These are phyloP conservation scores for Melanaphis sacchari DNA, from an alignment of 1,140 invertebrate species.

Conservation along the genomic window DNA sequence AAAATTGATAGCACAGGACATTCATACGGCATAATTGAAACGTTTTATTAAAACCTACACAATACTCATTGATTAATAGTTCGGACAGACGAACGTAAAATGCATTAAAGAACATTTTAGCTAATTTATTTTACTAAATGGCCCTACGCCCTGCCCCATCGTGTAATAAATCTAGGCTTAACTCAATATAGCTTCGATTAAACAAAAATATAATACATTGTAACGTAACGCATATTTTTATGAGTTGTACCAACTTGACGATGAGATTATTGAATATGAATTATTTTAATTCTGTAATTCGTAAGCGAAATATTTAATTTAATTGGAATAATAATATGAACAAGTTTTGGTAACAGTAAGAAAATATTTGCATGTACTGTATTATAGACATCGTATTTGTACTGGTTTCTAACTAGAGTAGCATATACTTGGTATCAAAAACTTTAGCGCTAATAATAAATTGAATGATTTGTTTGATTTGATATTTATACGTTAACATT, in stretches of 20 bases:
- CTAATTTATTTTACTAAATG: neutral
- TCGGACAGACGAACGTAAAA: slow-evolving; percentile 20
- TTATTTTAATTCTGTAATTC: neutral
- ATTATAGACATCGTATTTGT: neutral
- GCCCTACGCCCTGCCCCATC: no score
- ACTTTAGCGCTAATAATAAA: neutral
- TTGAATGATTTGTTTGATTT: neutral
- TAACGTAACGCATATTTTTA: neutral
- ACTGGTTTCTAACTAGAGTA: neutral
- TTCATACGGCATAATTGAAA: slow-evolving; percentile 11
- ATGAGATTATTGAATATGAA: neutral
- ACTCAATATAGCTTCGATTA: slow-evolving; percentile 26
- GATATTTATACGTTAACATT: neutral
- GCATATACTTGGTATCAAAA: neutral
- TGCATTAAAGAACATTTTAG: slow-evolving; percentile 1
- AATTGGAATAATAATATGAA: neutral
- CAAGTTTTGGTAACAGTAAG: neutral
- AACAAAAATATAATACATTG: neutral
- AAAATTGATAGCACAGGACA: neutral
- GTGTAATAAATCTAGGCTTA: neutral
- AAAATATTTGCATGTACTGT: neutral
- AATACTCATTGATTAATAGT: slow-evolving; percentile 16
- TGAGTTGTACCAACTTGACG: neutral
- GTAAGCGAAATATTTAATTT: neutral
- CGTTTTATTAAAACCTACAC: slow-evolving; percentile 30